Base-by-base conservation (phyloP, 1,140 invertebrate genomes). In the Schmidtea mediterranea region DNA sequence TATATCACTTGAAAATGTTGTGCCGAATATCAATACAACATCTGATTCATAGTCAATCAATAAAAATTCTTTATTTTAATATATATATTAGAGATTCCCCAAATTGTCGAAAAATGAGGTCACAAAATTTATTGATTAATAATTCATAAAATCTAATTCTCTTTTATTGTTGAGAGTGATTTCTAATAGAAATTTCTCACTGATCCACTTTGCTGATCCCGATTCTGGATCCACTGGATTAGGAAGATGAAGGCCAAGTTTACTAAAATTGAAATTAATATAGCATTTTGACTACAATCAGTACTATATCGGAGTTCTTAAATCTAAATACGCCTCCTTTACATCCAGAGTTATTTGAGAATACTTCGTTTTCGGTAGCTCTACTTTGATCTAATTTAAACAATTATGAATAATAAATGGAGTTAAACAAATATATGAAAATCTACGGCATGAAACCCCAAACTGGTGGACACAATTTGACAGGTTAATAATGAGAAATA, bases 121-220 rank as follows among this genome's bases (percentile, higher is more conserved):
- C 49, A 59, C 58, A 59, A 54, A 52, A 54, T 55, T 32, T 49
- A 21, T 39, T 16, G 9, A 16, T 76, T 70, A 82, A 67, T 80
- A 82, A 67, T 84, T 83, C 24, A 82, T 63, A 58, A 70, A 73
- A 66, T 83, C 80, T 56, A 79, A 74, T 58, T 82, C 80, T 51
- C 80, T 69, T 32, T 68, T 62, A 55, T 83, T 68, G 26, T 69
- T 71, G 36, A 82, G 61, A 16, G 73, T 78, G 12, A 83, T 65
- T 52, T 72, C 69, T 37, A 84, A 65, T 16, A 68, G 74, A 50
- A 73, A 70, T 18, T 68, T 63, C n/a, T 74, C 69, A n/a, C 60
- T 53, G 58, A 80, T 72, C 74, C 78, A 87, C 54, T 76, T 72
- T 8, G 82, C 80, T 51, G 75, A 75, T 1, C 78, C 78, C 18